Base-by-base conservation (phyloP, 2,113 vertebrate species). In the Mionectes macconnelli region DNA sequence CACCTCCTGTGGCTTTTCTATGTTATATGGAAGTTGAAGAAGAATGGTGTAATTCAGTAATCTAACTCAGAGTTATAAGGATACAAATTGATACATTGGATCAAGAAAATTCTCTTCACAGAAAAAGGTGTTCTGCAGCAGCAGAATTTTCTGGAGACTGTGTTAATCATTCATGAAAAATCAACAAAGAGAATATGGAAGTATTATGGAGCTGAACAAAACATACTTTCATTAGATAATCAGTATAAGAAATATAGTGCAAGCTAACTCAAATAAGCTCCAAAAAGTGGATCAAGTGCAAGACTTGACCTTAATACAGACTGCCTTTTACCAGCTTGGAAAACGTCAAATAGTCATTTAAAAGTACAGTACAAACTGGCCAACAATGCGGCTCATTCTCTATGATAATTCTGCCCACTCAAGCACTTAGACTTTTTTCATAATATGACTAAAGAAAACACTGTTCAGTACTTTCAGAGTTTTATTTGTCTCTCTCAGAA, bases 21-120 rank as follows among this genome's bases (percentile, higher is more conserved):
- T 92, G 78, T 90, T 82, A 95, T 93, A 59, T 94, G 64, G 40
- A 96, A 92, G 70, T 44, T 87, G 53, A 92, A 96, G 40, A 70
- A 82, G 35, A 80, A 66, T 37, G 22, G 23, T 67, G 82, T 72
- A 83, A 97, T 90, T 90, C 92, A 92, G 95, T 93, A 87, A 93
- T 70, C 33, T 82, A 87, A 93, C 79, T 92, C 39, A 91, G 69
- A 88, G 12, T 35, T 89, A 50, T 28, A 74, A 76, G 83, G n/a
- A 91, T 35, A 81, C 19, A 56, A 77, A 80, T n/a, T n/a, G n/a
- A n/a, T 90, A 6, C 31, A 80, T 42, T 83, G 35, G n/a, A 33
- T 40, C 8, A 8, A 81, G 27, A 57, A 45, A 85, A 73, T 33
- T 88, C 20, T 84, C 87, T 96, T 92, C 87, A 84, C 24, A 56